Base-by-base conservation (phyloP, 1,140 invertebrate genomes). In the Maconellicoccus hirsutus region DNA sequence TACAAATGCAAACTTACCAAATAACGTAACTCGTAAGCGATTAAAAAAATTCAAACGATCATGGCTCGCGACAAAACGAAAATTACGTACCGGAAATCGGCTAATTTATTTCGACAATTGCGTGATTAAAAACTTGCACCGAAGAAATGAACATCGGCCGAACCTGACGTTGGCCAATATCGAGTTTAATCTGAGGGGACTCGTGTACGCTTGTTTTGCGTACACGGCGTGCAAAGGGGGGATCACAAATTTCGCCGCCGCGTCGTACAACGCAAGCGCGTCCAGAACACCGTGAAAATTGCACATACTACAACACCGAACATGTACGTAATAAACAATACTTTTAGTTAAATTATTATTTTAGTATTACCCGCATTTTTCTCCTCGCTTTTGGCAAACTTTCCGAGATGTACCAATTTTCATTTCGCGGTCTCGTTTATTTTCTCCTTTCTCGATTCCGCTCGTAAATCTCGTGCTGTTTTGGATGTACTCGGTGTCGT, bases 151-250 rank as follows among this genome's bases (percentile, higher is more conserved):
- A 16, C 42, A 52, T 52, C 42, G 42, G 42, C 42, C 42, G 6
- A 52, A 52, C 42, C 42, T 52, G n/a, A 52, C 42, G 42, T 52
- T 52, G 42, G 42, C 42, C 42, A 52, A 52, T 52, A 52, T 52
- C 42, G 42, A 52, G 42, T 52, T 14, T 52, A 52, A 52, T 52
- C 42, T 52, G 42, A 52, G 42, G 42, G 42, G 10, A 52, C 42
- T 52, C 42, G 2, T 4, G n/a, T 52, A 52, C 42, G 42, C 42
- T 6, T 2, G 4, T 52, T 52, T 52, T 19, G 42, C 42, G 42
- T 52, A 52, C n/a, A 16, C 42, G 42, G 12, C 42, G 16, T 16
- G n/a, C 42, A 16, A 52, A 6, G 42, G 42, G 42, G 42, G 42
- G n/a, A 8, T 52, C 42, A 52, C 42, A 19, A 19, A 52, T 6